Percentiles rank a stretch among this genome's conserved stretches.
Evolutionary conservation across 2,888 invertebrate genomes (phyloP).

Genomic region (Athalia cordata): DNA sequence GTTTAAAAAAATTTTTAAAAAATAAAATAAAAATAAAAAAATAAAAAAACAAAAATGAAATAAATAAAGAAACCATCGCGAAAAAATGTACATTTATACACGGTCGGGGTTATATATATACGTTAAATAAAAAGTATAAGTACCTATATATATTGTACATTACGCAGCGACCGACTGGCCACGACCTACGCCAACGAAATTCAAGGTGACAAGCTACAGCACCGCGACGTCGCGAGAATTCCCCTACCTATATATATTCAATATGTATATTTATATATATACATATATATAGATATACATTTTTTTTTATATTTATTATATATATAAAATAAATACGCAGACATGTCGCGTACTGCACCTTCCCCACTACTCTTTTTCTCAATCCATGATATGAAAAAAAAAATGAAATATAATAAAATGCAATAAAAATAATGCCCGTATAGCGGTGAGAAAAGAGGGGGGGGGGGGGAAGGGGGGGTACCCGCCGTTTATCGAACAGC

Average conservation of each 20-base stretch:
- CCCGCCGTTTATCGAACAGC: constrained; percentile 18
- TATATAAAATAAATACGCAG: neutral
- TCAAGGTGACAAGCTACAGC: constrained; percentile 24
- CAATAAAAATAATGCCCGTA: neutral
- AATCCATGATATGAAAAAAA: neutral
- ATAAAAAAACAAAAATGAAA: neutral
- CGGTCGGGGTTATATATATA: too few relatives aligned
- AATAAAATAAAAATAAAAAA: too few relatives aligned
- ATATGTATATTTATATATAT: neutral
- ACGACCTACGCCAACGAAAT: constrained; percentile 42
- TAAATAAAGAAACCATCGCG: neutral
- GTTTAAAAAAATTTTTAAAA: neutral
- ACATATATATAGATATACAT: constrained; percentile 6
- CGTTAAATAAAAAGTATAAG: constrained; percentile 56
- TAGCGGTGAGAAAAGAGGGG: neutral
- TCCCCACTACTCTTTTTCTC: neutral
- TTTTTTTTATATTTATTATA: constrained; percentile 4
- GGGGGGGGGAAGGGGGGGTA: neutral
- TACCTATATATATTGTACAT: too few relatives aligned
- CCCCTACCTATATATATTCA: constrained; percentile 43
- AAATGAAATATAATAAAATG: neutral
- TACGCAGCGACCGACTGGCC: constrained; percentile 56
- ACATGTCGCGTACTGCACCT: neutral
- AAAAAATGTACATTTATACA: neutral
- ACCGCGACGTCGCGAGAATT: constrained; percentile 52